A percentile compares a stretch with the other conserved stretches of the same genome.
Evolutionary conservation across 1,140 invertebrate genomes (phyloP).

Genomic region (Rhagoletis zephyria): DNA sequence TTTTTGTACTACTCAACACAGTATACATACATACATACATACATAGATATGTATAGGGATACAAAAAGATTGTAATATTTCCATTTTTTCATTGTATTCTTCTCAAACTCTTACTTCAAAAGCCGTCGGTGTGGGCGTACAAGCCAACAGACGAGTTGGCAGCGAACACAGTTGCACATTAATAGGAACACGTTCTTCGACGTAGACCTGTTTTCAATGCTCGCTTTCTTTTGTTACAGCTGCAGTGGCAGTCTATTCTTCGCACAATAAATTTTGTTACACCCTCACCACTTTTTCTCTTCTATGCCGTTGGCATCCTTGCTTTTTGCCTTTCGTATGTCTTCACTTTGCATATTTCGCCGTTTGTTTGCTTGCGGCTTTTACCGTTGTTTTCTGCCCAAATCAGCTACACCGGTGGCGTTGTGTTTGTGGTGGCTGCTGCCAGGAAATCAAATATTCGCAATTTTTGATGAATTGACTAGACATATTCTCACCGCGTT

Average conservation of each 20-base stretch:
- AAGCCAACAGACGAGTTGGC: background rate
- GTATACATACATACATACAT: background rate
- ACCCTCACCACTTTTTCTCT: background rate
- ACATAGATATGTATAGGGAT: background rate
- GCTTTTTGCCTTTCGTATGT: conserved; percentile 19
- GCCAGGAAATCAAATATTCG: conserved; percentile 10
- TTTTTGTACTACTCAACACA: background rate
- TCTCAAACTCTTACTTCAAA: background rate
- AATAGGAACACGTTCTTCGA: background rate
- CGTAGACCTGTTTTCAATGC: background rate
- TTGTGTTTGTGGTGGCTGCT: background rate
- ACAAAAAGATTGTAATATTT: background rate
- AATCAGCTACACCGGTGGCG: background rate
- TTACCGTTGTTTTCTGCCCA: background rate
- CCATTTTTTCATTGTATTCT: background rate
- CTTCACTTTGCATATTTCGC: conserved; percentile 34
- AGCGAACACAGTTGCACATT: background rate
- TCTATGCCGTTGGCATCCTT: background rate
- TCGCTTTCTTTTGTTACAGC: background rate
- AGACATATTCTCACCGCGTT: background rate
- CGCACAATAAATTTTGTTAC: background rate
- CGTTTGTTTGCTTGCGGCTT: conserved; percentile 32
- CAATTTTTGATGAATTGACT: conserved; percentile 37
- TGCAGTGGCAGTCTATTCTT: background rate
- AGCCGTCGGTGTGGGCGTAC: background rate